Evolutionary conservation across 2,797 vertebrate genomes (phyloP).

Genomic region (Rhyacichthys aspro): DNA sequence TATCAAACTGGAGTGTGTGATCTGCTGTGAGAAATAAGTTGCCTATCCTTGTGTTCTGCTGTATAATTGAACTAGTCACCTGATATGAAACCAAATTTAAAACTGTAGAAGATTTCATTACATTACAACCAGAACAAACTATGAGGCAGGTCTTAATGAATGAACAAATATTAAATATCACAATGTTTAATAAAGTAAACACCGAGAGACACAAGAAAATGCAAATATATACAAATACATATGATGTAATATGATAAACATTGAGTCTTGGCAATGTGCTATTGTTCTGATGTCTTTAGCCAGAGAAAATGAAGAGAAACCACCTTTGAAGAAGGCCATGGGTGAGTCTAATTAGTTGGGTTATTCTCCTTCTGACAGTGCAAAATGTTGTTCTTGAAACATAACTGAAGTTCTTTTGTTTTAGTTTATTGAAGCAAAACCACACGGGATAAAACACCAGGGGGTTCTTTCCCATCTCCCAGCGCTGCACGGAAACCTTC

Average conservation of each 20-base stretch:
- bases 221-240: slow-evolving; percentile 61
- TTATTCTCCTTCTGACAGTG: slow-evolving; percentile 23
- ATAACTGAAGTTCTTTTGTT: too few species aligned
- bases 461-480: slow-evolving; percentile 87
- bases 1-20: too few species aligned
- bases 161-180: slow-evolving; percentile 32
- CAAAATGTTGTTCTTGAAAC: slow-evolving; percentile 20
- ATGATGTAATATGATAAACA: slow-evolving; percentile 20
- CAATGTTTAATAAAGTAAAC: slow-evolving; percentile 67
- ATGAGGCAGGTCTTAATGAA: neutral
- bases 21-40: too few species aligned
- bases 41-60: too few species aligned
- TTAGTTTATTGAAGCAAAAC: slow-evolving; percentile 75
- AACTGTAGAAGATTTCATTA: too few species aligned
- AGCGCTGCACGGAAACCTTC: slow-evolving; percentile 89
- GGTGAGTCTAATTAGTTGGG: neutral
- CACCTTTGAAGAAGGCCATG: neutral
- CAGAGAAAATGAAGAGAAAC: too few species aligned
- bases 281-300: neutral
- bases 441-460: slow-evolving; percentile 90
- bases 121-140: too few species aligned
- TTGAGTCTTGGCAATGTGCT: neutral
- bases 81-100: too few species aligned
- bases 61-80: too few species aligned
- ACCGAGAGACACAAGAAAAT: slow-evolving; percentile 35